Evolutionary conservation across 2,888 invertebrate genomes (phyloP), one percentile per base, ranked within the genome.

Genomic region (Acholoe squamosa): DNA sequence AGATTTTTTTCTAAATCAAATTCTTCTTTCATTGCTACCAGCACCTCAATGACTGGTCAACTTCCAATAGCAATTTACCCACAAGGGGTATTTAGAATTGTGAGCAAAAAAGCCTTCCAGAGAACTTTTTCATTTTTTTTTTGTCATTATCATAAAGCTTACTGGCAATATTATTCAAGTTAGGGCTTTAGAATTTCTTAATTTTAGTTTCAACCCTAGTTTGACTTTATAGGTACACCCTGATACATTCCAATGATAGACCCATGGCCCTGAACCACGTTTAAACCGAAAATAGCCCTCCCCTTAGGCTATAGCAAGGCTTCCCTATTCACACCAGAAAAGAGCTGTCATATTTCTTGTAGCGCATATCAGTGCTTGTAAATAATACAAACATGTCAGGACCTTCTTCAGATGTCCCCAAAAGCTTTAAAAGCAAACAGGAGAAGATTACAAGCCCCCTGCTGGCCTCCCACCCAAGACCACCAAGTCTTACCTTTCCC

Each of bases 341-440:
- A 61, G 61, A 61, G 61, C 61, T 61, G 61, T 61, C 61, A 61
- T 61, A n/a, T 61, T 61, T 61, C 61, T 61, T 61, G 61, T 61
- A n/a, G 22, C 19, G 61, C 14, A 43, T 43, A 43, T 43, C 43
- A 7, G 43, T 43, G 43, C 43, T 43, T 43, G 43, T 43, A 61
- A 19, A 61, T n/a, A 61, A 61, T 61, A 71, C 25, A 71, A 71
- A 71, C 25, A 71, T 71, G 71, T 28, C 71, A 71, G n/a, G 14
- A 14, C 31, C 14, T 28, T 71, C 71, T 25, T 71, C 71, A 71
- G 71, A 71, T 71, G 71, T 71, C 31, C 71, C 25, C 14, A 71
- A 28, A n/a, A 71, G 3, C 19, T 25, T 0, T 14, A 22, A 22
- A 71, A 71, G 71, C 25, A 28, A 71, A 28, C 28, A 25, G 31